Evolutionary conservation across 2,888 invertebrate genomes (phyloP).

Genomic region (Trichogramma dendrolimi): DNA sequence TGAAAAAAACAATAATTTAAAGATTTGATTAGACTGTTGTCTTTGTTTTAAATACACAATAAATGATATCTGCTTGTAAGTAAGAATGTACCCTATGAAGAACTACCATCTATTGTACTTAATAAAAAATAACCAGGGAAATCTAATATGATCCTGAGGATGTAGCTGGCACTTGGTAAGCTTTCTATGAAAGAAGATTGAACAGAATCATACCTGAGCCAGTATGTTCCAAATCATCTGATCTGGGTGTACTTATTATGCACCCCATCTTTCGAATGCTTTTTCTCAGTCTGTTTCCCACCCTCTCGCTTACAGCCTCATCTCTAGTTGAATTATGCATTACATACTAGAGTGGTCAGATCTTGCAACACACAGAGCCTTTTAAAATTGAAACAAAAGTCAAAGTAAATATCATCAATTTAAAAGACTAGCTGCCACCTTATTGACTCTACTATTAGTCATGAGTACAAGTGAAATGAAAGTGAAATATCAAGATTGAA

Average conservation of each 20-base stretch:
- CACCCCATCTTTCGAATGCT: conserved; percentile 28
- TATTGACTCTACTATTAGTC: no score
- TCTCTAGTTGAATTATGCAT: conserved; percentile 20
- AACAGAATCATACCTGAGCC: conserved; percentile 27
- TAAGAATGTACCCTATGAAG: neutral
- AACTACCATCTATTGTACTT: neutral
- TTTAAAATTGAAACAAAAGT: conserved; percentile 22
- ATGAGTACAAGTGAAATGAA: no score
- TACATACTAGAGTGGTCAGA: conserved; percentile 19
- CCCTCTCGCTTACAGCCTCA: conserved; percentile 18
- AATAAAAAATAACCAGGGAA: conserved; percentile 7
- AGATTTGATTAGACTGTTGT: no score
- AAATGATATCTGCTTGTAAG: neutral
- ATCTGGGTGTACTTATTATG: conserved; percentile 23
- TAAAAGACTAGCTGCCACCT: no score
- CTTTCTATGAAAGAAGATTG: conserved; percentile 10
- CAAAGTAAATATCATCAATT: conserved; percentile 6
- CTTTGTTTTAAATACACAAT: no score
- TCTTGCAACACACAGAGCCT: conserved; percentile 20
- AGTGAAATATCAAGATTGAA: no score
- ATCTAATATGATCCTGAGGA: conserved; percentile 16
- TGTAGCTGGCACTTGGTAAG: conserved; percentile 15
- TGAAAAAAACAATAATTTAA: no score
- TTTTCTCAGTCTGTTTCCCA: conserved; percentile 25
- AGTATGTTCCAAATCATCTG: conserved; percentile 26